Evolutionary conservation across 2,888 invertebrate genomes (phyloP).

Genomic region (Oxytorus armatus): DNA sequence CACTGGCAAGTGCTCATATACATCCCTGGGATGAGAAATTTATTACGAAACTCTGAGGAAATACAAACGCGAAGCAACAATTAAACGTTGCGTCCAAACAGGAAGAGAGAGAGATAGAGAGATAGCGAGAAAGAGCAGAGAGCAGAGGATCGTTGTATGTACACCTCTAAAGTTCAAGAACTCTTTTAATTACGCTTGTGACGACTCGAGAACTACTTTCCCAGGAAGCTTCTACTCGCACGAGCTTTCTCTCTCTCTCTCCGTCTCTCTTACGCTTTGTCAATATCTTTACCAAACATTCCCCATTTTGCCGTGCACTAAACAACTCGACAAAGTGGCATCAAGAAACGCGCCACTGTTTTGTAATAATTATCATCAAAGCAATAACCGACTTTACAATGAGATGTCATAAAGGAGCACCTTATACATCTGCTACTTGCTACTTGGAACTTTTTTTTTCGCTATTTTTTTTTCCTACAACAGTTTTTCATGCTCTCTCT

Average conservation of each 20-base stretch:
- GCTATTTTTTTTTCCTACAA: neutral
- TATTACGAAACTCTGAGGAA: conserved; percentile 60
- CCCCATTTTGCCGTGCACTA: neutral
- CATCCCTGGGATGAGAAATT: conserved; percentile 55
- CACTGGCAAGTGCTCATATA: conserved; percentile 25
- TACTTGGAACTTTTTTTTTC: neutral
- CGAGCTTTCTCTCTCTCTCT: neutral
- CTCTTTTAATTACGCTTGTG: conserved; percentile 44
- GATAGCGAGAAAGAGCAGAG: neutral
- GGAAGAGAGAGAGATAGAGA: neutral
- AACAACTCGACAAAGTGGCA: conserved; percentile 8
- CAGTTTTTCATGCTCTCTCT: neutral
- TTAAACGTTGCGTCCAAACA: conserved; percentile 30
- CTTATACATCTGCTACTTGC: neutral
- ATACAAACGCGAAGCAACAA: conserved; percentile 48
- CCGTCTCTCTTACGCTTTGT: neutral
- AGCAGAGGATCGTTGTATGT: neutral
- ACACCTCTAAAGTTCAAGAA: conserved; percentile 37
- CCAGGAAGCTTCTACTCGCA: conserved; percentile 23
- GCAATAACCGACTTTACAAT: conserved; percentile 32
- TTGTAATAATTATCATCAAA: conserved; percentile 30
- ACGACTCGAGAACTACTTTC: conserved; percentile 48
- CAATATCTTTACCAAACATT: conserved; percentile 1
- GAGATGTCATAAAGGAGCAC: neutral
- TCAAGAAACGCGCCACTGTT: too few relatives aligned